These are phyloP conservation scores for Apodemia zela DNA, from an alignment of 2,888 invertebrate genomes.

Conservation along the genomic window DNA sequence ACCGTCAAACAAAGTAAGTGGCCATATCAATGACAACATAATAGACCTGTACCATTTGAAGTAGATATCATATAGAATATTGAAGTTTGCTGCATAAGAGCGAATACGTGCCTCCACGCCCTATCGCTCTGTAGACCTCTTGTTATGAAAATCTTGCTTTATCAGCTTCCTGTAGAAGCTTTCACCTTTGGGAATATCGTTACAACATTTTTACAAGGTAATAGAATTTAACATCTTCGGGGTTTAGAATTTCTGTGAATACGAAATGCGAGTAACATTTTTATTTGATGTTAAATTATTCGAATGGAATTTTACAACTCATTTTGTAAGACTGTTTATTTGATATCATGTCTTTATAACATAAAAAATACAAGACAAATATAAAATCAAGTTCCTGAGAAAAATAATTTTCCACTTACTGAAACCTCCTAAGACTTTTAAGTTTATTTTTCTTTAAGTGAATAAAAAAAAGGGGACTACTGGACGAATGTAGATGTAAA, in stretches of 20 bases:
- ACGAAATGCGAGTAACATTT: neutral
- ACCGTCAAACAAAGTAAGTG: neutral
- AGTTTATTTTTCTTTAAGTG: too few relatives aligned
- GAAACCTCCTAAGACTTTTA: too few relatives aligned
- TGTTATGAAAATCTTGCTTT: constrained; percentile 29
- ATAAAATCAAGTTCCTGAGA: too few relatives aligned
- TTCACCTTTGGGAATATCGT: constrained; percentile 5
- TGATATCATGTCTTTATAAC: too few relatives aligned
- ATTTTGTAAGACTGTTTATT: neutral
- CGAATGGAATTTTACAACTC: neutral
- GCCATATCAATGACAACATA: constrained; percentile 32
- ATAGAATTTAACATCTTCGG: neutral
- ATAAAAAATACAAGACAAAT: too few relatives aligned
- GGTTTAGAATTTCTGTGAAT: constrained; percentile 1
- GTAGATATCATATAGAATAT: constrained; percentile 44
- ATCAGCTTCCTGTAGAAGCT: constrained; percentile 31
- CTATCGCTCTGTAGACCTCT: constrained; percentile 28
- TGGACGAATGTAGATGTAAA: too few relatives aligned
- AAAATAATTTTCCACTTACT: too few relatives aligned
- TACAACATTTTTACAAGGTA: constrained; percentile 12
- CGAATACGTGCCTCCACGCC: constrained; percentile 26
- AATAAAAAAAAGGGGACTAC: too few relatives aligned
- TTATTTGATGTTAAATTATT: constrained; percentile 6
- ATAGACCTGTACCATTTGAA: constrained; percentile 46
- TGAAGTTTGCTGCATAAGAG: constrained; percentile 36